Conservation (phyloP, 2,888 invertebrate genomes). For the Tuta absoluta region DNA sequence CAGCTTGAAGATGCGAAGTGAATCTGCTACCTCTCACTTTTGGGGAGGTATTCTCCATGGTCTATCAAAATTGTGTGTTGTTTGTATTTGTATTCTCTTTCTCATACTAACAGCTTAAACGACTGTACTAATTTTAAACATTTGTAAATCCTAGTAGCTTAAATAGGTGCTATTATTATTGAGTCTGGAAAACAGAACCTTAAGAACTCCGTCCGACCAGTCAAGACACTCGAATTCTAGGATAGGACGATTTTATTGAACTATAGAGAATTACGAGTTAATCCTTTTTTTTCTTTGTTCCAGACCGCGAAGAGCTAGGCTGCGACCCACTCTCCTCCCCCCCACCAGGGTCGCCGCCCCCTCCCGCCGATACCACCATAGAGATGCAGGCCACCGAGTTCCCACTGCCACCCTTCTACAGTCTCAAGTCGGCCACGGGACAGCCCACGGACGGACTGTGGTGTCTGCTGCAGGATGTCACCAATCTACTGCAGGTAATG, state of each 20-base stretch:
- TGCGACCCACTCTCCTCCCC: conserved; percentile 83
- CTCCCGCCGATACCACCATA: conserved; percentile 78
- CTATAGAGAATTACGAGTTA: no score
- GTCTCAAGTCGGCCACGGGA: conserved; percentile 83
- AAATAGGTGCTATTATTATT: no score
- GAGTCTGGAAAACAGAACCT: no score
- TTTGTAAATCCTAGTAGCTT: no score
- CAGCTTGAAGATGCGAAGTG: conserved; percentile 1
- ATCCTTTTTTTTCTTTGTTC: background rate
- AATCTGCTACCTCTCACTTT: background rate
- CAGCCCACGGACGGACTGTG: conserved; percentile 84
- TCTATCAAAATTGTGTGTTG: no score
- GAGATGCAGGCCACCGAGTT: conserved; percentile 91
- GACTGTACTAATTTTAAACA: no score
- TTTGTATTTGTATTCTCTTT: no score
- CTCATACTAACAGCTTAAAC: no score
- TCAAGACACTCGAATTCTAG: no score
- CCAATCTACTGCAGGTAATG: conserved; percentile 84
- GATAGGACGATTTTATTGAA: no score
- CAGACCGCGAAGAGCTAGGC: conserved; percentile 63
- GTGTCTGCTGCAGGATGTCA: conserved; percentile 90
- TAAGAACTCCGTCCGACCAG: no score
- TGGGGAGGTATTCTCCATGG: no score
- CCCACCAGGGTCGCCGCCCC: conserved; percentile 78
- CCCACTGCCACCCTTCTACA: conserved; percentile 90